These are phyloP conservation scores for Calliphora vicina DNA, from an alignment of 1,140 invertebrate species.

Conservation along the genomic window DNA sequence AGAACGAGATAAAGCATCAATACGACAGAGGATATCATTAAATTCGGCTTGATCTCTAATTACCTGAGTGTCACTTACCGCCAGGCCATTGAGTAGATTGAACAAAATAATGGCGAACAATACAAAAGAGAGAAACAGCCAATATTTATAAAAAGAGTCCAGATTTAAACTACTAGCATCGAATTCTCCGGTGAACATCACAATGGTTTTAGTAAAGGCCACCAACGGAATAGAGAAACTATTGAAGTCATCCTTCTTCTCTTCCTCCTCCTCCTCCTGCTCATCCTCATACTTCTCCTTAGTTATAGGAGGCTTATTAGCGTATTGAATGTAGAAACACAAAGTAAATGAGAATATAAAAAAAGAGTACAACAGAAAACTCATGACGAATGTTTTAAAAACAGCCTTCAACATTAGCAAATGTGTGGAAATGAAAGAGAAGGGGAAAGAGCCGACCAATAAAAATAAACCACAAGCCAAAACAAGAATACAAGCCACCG, in stretches of 20 bases:
- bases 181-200: conserved; percentile 86
- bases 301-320: too few species aligned
- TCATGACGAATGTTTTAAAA: conserved; percentile 79
- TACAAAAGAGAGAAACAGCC: conserved; percentile 77
- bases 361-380: conserved; percentile 79
- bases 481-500: conserved; percentile 75
- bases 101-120: conserved; percentile 82
- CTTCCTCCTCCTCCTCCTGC: conserved; percentile 43
- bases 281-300: too few species aligned
- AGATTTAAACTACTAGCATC: conserved; percentile 79
- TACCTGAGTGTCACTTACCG: conserved; percentile 79
- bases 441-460: conserved; percentile 78
- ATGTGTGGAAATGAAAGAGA: conserved; percentile 72
- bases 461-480: conserved; percentile 79
- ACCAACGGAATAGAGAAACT: conserved; percentile 72
- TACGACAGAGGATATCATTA: conserved; percentile 74
- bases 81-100: conserved; percentile 82
- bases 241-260: conserved; percentile 59
- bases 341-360: conserved; percentile 81
- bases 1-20: too few species aligned
- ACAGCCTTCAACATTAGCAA: conserved; percentile 82
- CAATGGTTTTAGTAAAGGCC: conserved; percentile 80
- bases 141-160: conserved; percentile 70
- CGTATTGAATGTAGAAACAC: conserved; percentile 81
- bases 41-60: conserved; percentile 80